Evolutionary conservation across 2,888 invertebrate species (phyloP).

Genomic region (Rapana venosa): DNA sequence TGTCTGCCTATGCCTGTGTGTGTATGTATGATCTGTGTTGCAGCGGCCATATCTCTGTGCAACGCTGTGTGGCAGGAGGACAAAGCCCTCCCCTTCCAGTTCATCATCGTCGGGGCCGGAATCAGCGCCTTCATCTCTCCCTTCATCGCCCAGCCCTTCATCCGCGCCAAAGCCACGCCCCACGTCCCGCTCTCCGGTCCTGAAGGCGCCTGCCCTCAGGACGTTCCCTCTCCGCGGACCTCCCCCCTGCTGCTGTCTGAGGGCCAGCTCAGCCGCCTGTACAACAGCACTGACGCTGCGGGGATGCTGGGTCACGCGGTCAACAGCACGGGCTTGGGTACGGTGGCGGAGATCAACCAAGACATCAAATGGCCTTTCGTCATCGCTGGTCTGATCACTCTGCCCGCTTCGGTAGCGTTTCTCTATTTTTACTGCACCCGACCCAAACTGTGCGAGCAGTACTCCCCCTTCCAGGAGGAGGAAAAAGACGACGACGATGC

Average conservation of each 20-base stretch:
- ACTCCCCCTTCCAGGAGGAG: background rate
- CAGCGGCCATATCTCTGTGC: conserved; percentile 45
- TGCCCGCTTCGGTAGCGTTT: conserved; percentile 47
- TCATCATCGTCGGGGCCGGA: conserved; percentile 46
- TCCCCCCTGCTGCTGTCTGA: too few species aligned
- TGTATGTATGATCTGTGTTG: too few species aligned
- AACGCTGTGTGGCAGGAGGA: conserved; percentile 39
- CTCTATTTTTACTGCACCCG: conserved; percentile 40
- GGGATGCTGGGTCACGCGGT: too few species aligned
- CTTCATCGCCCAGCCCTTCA: conserved; percentile 49
- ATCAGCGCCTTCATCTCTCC: conserved; percentile 48
- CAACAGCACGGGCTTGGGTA: too few species aligned
- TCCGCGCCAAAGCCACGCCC: background rate
- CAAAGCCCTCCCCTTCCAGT: conserved; percentile 46
- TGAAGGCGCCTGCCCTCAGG: too few species aligned
- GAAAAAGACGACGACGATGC: background rate
- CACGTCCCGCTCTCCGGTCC: background rate
- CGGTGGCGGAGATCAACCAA: background rate
- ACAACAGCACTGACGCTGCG: background rate
- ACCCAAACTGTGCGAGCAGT: background rate
- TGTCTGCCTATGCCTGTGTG: too few species aligned
- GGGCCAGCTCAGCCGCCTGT: background rate
- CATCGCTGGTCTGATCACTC: conserved; percentile 37
- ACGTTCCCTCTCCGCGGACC: too few species aligned
- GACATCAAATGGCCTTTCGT: conserved; percentile 47